Evolutionary conservation across 2,797 vertebrate genomes (phyloP).

Genomic region (Sebastes glaucus): DNA sequence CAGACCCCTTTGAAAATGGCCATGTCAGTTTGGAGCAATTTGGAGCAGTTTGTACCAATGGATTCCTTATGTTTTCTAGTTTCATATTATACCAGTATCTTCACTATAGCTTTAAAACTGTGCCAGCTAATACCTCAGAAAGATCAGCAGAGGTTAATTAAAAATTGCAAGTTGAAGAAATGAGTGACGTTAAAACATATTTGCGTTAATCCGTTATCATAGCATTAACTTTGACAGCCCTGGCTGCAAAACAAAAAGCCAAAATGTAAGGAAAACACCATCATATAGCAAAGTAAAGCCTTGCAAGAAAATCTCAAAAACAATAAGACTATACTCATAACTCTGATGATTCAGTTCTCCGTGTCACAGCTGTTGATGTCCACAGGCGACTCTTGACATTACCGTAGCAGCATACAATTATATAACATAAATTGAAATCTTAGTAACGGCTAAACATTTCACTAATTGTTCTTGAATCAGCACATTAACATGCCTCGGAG

Average conservation of each 20-base stretch:
- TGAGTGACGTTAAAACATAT: no score
- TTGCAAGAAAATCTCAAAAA: not conserved
- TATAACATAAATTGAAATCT: constrained; percentile 36
- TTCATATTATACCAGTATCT: no score
- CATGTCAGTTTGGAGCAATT: no score
- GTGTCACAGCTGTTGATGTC: constrained; percentile 32
- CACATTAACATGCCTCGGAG: not conserved
- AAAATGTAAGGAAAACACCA: not conserved
- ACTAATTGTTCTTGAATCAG: constrained; percentile 4
- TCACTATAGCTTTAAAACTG: no score
- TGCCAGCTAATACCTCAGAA: fast-evolving
- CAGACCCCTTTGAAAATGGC: no score
- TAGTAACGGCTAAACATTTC: constrained; percentile 13
- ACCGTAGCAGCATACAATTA: constrained; percentile 27
- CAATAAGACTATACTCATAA: not conserved
- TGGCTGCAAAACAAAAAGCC: not conserved
- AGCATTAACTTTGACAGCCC: no score
- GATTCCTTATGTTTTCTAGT: no score
- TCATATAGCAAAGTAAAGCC: not conserved
- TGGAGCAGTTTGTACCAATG: no score
- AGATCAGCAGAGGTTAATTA: no score
- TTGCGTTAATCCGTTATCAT: no score
- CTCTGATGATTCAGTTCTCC: constrained; percentile 8
- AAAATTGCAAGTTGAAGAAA: no score
- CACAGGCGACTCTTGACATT: constrained; percentile 49